phyloP scores from a whole-genome alignment of 1,140 invertebrate species.

The Rhyacophila brunnea region DNA sequence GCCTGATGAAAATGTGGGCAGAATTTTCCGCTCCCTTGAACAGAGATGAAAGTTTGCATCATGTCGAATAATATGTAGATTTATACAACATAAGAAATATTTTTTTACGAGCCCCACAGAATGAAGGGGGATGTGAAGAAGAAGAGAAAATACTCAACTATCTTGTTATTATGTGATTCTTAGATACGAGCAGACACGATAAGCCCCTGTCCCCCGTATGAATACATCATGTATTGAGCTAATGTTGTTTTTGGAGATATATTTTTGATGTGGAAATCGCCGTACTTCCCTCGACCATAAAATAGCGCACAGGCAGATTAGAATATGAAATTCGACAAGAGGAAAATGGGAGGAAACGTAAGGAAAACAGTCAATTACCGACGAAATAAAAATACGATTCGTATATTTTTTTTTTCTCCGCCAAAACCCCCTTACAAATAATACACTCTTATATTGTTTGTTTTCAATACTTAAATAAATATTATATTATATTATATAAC shows the following conservation, averaged over 20 bases:
- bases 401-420: no score
- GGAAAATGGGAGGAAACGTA: constrained; percentile 23
- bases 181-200: constrained; percentile 2
- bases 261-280: constrained; percentile 19
- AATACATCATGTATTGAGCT: constrained; percentile 30
- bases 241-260: constrained; percentile 33
- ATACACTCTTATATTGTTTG: no score
- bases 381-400: background rate
- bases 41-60: constrained; percentile 15
- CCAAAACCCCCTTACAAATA: no score
- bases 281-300: constrained; percentile 17
- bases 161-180: constrained; percentile 34
- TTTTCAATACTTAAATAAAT: no score
- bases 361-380: constrained; percentile 9
- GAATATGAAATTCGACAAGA: constrained; percentile 30
- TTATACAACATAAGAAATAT: constrained; percentile 23
- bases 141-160: constrained; percentile 23
- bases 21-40: constrained; percentile 15
- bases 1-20: background rate
- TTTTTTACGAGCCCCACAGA: constrained; percentile 17
- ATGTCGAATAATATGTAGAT: constrained; percentile 23
- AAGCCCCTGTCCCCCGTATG: constrained; percentile 3
- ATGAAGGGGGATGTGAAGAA: no score
- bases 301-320: constrained; percentile 25
- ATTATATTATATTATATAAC: no score